phyloP scores from a whole-genome alignment of 2,888 invertebrate genomes.

The Vandiemenella viatica region DNA sequence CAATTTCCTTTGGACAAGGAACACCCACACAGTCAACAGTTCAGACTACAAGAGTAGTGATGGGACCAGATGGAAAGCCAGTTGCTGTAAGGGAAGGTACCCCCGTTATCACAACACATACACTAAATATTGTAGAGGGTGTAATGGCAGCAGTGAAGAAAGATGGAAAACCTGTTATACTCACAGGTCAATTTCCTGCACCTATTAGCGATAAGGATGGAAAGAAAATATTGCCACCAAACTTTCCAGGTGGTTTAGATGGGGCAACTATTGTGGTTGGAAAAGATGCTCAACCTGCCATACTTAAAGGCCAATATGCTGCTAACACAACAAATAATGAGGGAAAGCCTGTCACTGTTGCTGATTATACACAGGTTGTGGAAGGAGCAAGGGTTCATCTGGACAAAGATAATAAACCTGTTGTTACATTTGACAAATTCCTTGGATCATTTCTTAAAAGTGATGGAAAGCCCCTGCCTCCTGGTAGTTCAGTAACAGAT shows the following conservation, averaged over 20 bases:
- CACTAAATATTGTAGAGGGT: neutral
- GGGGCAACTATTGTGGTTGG: neutral
- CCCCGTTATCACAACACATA: conserved; percentile 18
- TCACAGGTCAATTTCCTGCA: neutral
- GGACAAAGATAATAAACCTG: neutral
- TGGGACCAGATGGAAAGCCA: conserved; percentile 23
- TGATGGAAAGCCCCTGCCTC: neutral
- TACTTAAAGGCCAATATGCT: no score
- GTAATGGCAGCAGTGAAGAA: neutral
- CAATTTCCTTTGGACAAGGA: neutral
- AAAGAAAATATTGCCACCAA: neutral
- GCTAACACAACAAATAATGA: no score
- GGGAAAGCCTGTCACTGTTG: conserved; percentile 24
- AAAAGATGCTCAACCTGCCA: conserved; percentile 21
- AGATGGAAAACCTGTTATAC: neutral
- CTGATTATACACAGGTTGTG: neutral
- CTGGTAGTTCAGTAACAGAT: neutral
- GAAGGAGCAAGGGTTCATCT: neutral
- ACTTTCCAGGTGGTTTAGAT: neutral
- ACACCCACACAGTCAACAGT: conserved; percentile 17
- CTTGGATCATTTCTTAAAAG: no score
- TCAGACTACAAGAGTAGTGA: conserved; percentile 21
- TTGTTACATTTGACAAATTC: neutral
- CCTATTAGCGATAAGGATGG: neutral
- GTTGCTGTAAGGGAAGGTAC: conserved; percentile 25